Base-by-base conservation (phyloP, 1,140 invertebrate genomes). In the Melipona quadrifasciata region DNA sequence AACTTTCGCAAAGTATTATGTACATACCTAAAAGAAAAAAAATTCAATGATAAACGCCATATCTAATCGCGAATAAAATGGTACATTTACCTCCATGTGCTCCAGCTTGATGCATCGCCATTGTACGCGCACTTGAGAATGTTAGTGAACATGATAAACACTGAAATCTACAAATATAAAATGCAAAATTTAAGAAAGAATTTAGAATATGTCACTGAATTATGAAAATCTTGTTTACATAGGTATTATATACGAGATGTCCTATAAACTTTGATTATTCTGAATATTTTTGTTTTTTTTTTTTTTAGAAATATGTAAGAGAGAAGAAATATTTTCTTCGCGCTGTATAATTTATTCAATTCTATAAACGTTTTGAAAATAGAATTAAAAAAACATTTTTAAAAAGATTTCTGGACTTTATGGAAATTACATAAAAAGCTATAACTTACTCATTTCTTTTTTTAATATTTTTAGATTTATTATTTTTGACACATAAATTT, bases 1-100 rank as follows among this genome's bases (percentile, higher is more conserved):
- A 91, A 39, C 80, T 72, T 61, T 89, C 82, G 70, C 91, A 91
- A 74, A 86, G 84, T 24, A 86, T 87, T 39, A 88, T 31, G 81
- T 86, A 91, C 70, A 76, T 72, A 76, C 86, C 90, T 91, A 47
- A 10, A 47, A n/a, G 39, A 67, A 84, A 78, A 71, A 17, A 81
- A 79, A 87, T 80, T 71, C 12, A 39, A 10, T 65, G 27, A 57
- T n/a, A 78, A 77, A 71, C n/a, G 47, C n/a, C 16, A 67, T n/a
- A 21, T 0, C 4, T 68, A 19, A 17, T 21, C 39, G 11, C 5
- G 2, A 24, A 75, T 39, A 34, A 76, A 39, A 80, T 57, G 16
- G n/a, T 31, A 65, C 8, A 34, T 65, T 79, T 84, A 84, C 81
- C 81, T 84, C 81, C 58, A 24, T 86, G 68, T 55, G 81, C 81